Evolutionary conservation across 2,113 vertebrate genomes (phyloP).

Genomic region (Pseudopodoces humilis): DNA sequence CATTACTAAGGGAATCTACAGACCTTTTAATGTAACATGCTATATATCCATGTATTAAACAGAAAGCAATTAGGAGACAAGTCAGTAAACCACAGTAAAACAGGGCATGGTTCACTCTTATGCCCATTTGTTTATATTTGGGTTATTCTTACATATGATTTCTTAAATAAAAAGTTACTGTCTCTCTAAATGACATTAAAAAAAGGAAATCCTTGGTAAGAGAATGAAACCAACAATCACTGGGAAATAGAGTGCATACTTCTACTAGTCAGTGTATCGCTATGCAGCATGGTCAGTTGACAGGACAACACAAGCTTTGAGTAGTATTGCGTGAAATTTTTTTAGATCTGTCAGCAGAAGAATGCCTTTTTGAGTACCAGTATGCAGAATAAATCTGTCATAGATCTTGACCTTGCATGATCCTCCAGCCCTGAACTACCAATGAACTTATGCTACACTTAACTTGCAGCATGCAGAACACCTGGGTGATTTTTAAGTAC

Average conservation of each 20-base stretch:
- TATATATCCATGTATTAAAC: background rate
- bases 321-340: background rate
- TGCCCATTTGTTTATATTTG: background rate
- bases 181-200: background rate
- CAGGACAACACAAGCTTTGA: background rate
- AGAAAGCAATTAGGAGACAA: background rate
- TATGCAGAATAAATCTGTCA: background rate
- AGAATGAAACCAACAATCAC: background rate
- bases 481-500: background rate
- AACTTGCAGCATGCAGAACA: background rate
- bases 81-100: background rate
- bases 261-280: background rate
- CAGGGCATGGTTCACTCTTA: background rate
- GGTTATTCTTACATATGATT: background rate
- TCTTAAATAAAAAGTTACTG: background rate
- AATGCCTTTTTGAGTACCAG: background rate
- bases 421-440: background rate
- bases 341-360: background rate
- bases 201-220: background rate
- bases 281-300: background rate
- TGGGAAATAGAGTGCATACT: background rate
- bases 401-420: background rate
- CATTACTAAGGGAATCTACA: background rate
- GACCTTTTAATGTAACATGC: background rate
- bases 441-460: fast-evolving